phyloP scores from a whole-genome alignment of 2,797 vertebrate genomes.

The Danio jaintianensis region DNA sequence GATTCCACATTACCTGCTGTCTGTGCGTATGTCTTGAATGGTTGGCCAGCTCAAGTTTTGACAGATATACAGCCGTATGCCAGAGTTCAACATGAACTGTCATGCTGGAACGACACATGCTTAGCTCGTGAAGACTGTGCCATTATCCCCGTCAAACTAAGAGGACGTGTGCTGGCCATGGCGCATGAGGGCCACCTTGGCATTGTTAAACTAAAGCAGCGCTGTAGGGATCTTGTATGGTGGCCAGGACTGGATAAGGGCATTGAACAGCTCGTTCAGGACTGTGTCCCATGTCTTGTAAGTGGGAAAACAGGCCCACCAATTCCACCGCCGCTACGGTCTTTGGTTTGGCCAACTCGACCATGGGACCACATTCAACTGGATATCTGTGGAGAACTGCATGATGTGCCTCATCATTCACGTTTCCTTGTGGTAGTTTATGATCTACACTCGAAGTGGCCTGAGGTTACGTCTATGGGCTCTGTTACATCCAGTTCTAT shows the following conservation, averaged over 20 bases:
- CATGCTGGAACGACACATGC: slow-evolving; percentile 24
- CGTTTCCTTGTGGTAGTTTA: slow-evolving; percentile 32
- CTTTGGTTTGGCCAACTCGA: slow-evolving; percentile 11
- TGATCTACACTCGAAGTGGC: slow-evolving; percentile 46
- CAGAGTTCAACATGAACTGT: neutral
- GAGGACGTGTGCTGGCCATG: too few species aligned
- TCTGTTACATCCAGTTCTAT: too few species aligned
- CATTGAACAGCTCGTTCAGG: neutral
- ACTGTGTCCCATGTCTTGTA: slow-evolving; percentile 4
- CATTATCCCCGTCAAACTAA: too few species aligned
- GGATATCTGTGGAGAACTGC: slow-evolving; percentile 39
- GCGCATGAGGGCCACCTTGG: too few species aligned
- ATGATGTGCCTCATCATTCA: slow-evolving; percentile 29
- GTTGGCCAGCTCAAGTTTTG: slow-evolving; percentile 31
- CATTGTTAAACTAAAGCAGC: slow-evolving; percentile 20
- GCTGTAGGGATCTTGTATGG: slow-evolving; percentile 12
- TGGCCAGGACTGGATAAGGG: slow-evolving; percentile 11
- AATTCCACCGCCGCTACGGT: neutral
- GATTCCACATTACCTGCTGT: slow-evolving; percentile 21
- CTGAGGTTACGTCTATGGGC: too few species aligned
- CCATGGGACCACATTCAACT: slow-evolving; percentile 40
- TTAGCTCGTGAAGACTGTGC: slow-evolving; percentile 25
- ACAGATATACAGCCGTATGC: neutral
- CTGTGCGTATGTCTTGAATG: slow-evolving; percentile 4
- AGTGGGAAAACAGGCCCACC: slow-evolving; percentile 40